These are phyloP conservation scores for Hypomecis atomaria DNA, from an alignment of 2,888 invertebrate species.

Conservation along the genomic window DNA sequence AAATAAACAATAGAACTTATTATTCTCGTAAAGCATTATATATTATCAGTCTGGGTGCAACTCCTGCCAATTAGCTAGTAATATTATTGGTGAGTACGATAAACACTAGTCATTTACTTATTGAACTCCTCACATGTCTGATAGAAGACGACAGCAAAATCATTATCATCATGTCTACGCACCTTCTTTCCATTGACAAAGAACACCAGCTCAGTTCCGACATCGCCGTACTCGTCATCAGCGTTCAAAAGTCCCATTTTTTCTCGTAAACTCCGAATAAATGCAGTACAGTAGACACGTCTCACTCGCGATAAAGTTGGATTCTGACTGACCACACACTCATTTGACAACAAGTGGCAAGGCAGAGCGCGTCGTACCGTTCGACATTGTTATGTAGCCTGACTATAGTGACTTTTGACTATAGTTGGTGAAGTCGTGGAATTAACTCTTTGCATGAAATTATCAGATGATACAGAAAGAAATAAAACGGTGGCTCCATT, in stretches of 20 bases:
- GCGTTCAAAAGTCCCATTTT: constrained; percentile 70
- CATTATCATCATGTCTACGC: not conserved
- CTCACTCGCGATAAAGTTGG: constrained; percentile 35
- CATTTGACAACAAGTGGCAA: not conserved
- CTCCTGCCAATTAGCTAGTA: not conserved
- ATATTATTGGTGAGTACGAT: not conserved
- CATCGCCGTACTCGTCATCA: constrained; percentile 64
- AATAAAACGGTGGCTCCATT: not conserved
- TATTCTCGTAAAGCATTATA: constrained; percentile 1
- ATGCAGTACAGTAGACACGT: constrained; percentile 41
- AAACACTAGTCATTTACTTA: not conserved
- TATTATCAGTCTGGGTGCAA: not conserved
- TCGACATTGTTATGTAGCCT: constrained; percentile 5
- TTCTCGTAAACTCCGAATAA: constrained; percentile 32
- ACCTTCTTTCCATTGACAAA: constrained; percentile 83
- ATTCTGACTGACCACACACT: constrained; percentile 45
- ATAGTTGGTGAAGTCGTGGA: too few relatives aligned
- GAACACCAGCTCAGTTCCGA: constrained; percentile 70
- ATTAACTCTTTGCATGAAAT: too few relatives aligned
- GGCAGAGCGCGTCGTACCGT: constrained; percentile 3
- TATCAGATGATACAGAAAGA: too few relatives aligned
- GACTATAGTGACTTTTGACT: not conserved
- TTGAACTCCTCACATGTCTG: not conserved
- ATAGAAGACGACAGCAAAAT: too few relatives aligned
- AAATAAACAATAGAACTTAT: not conserved